Evolutionary conservation across 2,113 vertebrate genomes (phyloP).

Genomic region (Hippocampus zosterae): DNA sequence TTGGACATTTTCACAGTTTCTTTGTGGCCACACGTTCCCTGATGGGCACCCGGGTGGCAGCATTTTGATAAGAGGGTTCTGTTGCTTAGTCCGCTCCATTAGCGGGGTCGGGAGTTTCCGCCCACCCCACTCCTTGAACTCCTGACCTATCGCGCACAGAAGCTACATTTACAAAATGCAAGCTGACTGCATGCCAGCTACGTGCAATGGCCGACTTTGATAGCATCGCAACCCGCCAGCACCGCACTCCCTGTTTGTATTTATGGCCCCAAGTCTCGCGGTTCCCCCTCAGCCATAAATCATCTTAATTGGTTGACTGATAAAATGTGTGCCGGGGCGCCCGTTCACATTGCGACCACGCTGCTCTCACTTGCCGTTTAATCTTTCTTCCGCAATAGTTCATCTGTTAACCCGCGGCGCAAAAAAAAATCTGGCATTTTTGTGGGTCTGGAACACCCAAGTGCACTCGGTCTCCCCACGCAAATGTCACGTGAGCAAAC

Average conservation of each 20-base stretch:
- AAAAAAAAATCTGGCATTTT: too few relatives aligned
- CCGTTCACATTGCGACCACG: conserved; percentile 52
- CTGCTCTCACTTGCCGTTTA: conserved; percentile 65
- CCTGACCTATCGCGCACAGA: conserved; percentile 69
- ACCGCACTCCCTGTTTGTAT: conserved; percentile 53
- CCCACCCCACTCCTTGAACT: conserved; percentile 62
- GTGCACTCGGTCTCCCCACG: too few relatives aligned
- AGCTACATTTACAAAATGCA: conserved; percentile 71
- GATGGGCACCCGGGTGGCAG: conserved; percentile 41
- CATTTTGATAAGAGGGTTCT: conserved; percentile 38
- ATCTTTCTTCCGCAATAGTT: conserved; percentile 64
- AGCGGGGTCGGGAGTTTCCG: conserved; percentile 59
- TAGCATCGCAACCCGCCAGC: conserved; percentile 62
- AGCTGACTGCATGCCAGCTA: conserved; percentile 67
- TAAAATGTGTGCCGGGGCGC: conserved; percentile 65
- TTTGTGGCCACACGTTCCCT: neutral
- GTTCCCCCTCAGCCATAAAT: conserved; percentile 66
- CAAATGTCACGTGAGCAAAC: too few relatives aligned
- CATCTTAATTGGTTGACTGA: conserved; percentile 73
- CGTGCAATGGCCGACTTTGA: conserved; percentile 53
- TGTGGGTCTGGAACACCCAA: too few relatives aligned
- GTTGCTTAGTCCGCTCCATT: conserved; percentile 52
- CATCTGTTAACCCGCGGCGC: conserved; percentile 60
- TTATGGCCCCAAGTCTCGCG: conserved; percentile 58
- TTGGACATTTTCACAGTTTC: conserved; percentile 5